Evolutionary conservation across 2,888 invertebrate species (phyloP).

Genomic region (Volucella bombylans): DNA sequence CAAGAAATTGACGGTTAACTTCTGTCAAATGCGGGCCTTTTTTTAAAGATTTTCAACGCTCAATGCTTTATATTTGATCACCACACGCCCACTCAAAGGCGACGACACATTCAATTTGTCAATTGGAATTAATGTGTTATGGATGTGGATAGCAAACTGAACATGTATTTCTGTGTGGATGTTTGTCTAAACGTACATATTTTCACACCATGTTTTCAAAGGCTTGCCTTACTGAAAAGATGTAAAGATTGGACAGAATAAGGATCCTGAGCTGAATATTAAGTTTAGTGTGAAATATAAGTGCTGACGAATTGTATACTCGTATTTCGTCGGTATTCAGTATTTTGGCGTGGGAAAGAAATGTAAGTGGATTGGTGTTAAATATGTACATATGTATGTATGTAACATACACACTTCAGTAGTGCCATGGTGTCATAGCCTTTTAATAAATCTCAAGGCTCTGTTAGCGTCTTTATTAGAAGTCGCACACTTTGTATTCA

Average conservation of each 20-base stretch:
- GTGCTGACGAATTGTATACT: background rate
- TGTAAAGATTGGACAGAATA: slow-evolving; percentile 20
- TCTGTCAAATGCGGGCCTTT: slow-evolving; percentile 43
- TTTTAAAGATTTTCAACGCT: slow-evolving; percentile 18
- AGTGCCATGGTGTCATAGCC: background rate
- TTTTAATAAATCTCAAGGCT: slow-evolving; percentile 36
- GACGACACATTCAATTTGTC: slow-evolving; percentile 69
- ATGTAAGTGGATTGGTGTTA: slow-evolving; percentile 32
- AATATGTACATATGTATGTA: background rate
- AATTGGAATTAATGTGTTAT: slow-evolving; percentile 58
- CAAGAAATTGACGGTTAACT: slow-evolving; percentile 46
- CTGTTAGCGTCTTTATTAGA: slow-evolving; percentile 12
- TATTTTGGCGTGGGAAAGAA: slow-evolving; percentile 48
- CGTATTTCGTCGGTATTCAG: slow-evolving; percentile 4
- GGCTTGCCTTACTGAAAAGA: slow-evolving; percentile 24
- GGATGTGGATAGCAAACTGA: slow-evolving; percentile 9
- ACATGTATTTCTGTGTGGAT: slow-evolving; percentile 2
- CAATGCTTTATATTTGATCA: slow-evolving; percentile 39
- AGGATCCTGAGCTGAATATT: slow-evolving; percentile 55
- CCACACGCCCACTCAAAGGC: slow-evolving; percentile 54
- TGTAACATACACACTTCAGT: background rate
- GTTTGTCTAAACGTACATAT: slow-evolving; percentile 32
- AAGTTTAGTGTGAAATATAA: slow-evolving; percentile 54
- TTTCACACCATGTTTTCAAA: slow-evolving; percentile 9
- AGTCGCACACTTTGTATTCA: slow-evolving; percentile 24